These are phyloP conservation scores for Plecturocebus donacophilus DNA, from an alignment of 2,113 vertebrate species.

Conservation along the genomic window DNA sequence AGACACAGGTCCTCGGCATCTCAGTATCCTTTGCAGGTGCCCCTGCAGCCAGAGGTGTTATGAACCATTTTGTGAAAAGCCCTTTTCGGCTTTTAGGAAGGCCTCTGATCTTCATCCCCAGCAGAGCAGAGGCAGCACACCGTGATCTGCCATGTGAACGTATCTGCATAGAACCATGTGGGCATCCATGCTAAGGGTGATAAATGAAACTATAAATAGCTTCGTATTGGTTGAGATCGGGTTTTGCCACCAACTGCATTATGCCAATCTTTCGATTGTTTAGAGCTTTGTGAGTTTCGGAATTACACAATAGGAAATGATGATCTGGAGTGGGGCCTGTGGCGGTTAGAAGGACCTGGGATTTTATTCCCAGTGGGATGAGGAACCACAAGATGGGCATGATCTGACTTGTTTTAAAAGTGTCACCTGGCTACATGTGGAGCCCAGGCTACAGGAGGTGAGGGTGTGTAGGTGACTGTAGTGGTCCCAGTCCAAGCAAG, in stretches of 20 bases:
- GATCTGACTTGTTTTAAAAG: background rate
- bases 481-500: background rate
- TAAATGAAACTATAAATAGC: background rate
- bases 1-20: fast-evolving
- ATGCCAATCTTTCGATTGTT: background rate
- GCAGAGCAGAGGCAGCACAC: no score
- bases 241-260: background rate
- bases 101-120: background rate
- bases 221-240: background rate
- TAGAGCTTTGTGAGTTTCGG: background rate
- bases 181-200: background rate
- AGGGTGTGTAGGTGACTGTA: background rate
- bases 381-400: background rate
- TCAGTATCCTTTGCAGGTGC: background rate
- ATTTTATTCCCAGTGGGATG: background rate
- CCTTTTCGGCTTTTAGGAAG: background rate
- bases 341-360: background rate
- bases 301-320: background rate
- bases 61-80: background rate
- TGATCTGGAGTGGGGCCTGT: background rate
- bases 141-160: fast-evolving
- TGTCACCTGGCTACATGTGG: fast-evolving
- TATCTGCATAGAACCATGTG: background rate
- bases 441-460: background rate
- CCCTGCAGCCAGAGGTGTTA: background rate